Conservation (phyloP, 2,797 vertebrate species). For the Fringilla coelebs region DNA sequence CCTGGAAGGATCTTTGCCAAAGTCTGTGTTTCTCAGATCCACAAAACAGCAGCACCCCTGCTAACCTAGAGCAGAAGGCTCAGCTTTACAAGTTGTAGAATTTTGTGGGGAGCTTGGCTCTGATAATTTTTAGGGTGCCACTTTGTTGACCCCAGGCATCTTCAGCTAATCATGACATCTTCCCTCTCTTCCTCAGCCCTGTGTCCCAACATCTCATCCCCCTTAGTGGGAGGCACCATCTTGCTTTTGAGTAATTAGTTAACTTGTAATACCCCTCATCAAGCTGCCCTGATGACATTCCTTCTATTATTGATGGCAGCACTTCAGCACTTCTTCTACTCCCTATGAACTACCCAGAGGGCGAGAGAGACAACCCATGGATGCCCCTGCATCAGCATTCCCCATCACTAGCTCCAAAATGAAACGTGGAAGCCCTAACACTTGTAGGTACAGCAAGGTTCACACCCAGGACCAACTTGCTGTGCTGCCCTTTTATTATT, state of each 20-base stretch:
- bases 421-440: not conserved
- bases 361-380: not conserved
- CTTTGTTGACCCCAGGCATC: not conserved
- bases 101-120: accelerated
- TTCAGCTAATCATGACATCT: not conserved
- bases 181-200: not conserved
- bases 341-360: not conserved
- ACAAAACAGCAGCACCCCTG: not conserved
- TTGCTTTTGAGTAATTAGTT: not conserved
- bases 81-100: not conserved
- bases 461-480: not conserved
- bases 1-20: not conserved
- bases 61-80: not conserved
- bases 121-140: not conserved
- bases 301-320: not conserved
- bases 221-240: not conserved
- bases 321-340: not conserved
- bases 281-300: not conserved
- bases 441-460: not conserved
- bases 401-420: not conserved
- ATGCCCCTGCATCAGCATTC: not conserved
- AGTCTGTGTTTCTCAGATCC: accelerated
- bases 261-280: not conserved
- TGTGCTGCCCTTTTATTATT: not conserved
- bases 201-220: not conserved